Evolutionary conservation across 2,113 vertebrate genomes (phyloP).

Genomic region (Copsychus sechellarum): DNA sequence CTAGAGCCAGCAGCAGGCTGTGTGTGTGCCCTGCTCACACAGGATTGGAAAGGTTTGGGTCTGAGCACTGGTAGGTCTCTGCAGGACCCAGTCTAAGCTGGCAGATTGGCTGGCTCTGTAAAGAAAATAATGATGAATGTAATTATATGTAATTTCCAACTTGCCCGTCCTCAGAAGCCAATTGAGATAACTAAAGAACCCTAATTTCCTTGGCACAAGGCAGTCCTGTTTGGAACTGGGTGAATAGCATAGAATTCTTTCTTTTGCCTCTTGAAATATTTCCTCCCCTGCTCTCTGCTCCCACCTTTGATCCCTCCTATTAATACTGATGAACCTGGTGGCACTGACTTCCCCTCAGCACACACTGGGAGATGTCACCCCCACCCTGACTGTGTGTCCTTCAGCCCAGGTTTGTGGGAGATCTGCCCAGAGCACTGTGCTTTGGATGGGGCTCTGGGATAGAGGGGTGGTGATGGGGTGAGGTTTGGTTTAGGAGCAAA

Average conservation of each 20-base stretch:
- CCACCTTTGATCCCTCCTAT: not conserved
- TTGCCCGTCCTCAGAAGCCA: not conserved
- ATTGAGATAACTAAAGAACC: not conserved
- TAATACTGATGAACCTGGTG: not conserved
- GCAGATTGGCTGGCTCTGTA: not conserved
- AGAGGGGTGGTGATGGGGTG: not conserved
- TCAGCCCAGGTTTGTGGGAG: not conserved
- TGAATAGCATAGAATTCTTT: not conserved
- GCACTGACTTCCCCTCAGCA: accelerated
- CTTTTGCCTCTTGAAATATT: not conserved
- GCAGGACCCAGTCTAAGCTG: not conserved
- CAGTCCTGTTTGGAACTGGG: not conserved
- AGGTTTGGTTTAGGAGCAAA: not conserved
- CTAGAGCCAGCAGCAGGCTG: not conserved
- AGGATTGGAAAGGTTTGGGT: not conserved
- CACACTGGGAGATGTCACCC: not conserved
- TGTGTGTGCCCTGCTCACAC: accelerated
- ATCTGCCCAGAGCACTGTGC: accelerated
- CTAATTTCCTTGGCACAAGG: not conserved
- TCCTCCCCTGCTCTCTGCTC: not conserved
- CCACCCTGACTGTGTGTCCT: accelerated
- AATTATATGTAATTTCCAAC: not conserved
- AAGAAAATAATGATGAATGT: not conserved
- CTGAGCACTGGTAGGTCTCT: not conserved
- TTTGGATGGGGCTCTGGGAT: not conserved